A percentile compares a stretch with the other conserved stretches of the same genome.
phyloP scores from a whole-genome alignment of 64 coral and sea anemone genomes.

The Dendrophyllia cribrosa region DNA sequence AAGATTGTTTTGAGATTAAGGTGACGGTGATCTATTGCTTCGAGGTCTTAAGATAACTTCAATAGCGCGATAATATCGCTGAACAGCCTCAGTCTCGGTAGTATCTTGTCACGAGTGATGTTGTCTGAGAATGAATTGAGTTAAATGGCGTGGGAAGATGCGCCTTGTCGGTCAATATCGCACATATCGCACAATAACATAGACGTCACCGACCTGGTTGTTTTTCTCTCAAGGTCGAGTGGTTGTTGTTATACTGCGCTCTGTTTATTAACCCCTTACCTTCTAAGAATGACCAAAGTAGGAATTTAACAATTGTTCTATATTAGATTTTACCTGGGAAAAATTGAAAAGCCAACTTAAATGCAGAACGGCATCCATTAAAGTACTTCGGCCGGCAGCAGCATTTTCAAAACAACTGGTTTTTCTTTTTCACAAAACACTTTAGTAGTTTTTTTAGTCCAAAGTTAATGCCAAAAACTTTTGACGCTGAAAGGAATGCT shows the following conservation, averaged over 20 bases:
- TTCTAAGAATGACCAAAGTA: background rate
- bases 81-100: background rate
- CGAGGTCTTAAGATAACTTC: constrained; percentile 50
- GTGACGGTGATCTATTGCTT: constrained; percentile 54
- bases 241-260: constrained; percentile 15
- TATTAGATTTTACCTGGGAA: background rate
- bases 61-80: constrained; percentile 25
- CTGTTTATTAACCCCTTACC: constrained; percentile 5
- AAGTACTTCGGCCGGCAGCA: too few relatives aligned
- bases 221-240: constrained; percentile 59
- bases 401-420: too few relatives aligned
- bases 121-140: constrained; percentile 11
- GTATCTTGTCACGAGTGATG: constrained; percentile 13
- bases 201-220: constrained; percentile 53
- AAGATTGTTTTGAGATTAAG: constrained; percentile 55
- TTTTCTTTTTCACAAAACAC: too few relatives aligned
- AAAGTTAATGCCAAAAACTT: background rate
- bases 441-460: too few relatives aligned
- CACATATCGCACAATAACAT: constrained; percentile 47
- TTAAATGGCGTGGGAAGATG: constrained; percentile 52
- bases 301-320: background rate
- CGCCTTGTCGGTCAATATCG: constrained; percentile 10
- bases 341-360: too few relatives aligned
- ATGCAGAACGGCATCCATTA: too few relatives aligned
- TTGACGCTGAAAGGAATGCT: background rate